A percentile compares a stretch with the other conserved stretches of the same genome.
These are phyloP conservation scores for Stomatorhinus ivindoensis DNA, from an alignment of 2,113 vertebrate genomes.

Conservation along the genomic window DNA sequence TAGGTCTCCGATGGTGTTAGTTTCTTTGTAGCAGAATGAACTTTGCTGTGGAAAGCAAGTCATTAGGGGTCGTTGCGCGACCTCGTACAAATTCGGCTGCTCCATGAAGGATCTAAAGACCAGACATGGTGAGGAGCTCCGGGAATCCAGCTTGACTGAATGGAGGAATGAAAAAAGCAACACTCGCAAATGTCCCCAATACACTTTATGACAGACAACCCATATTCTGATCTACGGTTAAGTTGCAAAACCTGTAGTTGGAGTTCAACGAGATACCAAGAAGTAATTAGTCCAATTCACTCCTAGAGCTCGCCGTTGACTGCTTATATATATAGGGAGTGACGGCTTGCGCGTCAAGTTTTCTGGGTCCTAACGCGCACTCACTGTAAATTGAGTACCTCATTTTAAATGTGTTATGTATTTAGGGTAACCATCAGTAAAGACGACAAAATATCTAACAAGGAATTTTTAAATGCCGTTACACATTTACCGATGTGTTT, in stretches of 20 bases:
- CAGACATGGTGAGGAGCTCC: constrained; percentile 79
- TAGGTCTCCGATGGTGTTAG: constrained; percentile 58
- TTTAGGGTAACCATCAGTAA: background rate
- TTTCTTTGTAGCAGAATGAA: constrained; percentile 57
- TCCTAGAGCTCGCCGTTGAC: background rate
- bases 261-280: background rate
- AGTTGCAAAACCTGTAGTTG: background rate
- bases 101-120: constrained; percentile 88
- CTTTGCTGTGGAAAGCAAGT: constrained; percentile 65
- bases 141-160: constrained; percentile 71
- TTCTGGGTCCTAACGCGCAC: constrained; percentile 35
- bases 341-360: constrained; percentile 14
- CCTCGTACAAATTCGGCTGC: constrained; percentile 93
- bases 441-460: background rate
- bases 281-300: background rate
- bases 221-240: background rate
- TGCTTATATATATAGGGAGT: constrained; percentile 19
- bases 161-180: constrained; percentile 24
- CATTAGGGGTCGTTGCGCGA: constrained; percentile 77
- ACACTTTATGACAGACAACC: background rate
- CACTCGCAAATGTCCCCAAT: constrained; percentile 14
- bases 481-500: background rate
- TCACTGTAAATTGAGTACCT: background rate
- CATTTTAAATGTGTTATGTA: background rate
- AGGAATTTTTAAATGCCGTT: background rate